Evolutionary conservation across 2,797 vertebrate genomes (phyloP), one percentile per base, ranked within the genome.

Genomic region (Halcyon leucocephala): DNA sequence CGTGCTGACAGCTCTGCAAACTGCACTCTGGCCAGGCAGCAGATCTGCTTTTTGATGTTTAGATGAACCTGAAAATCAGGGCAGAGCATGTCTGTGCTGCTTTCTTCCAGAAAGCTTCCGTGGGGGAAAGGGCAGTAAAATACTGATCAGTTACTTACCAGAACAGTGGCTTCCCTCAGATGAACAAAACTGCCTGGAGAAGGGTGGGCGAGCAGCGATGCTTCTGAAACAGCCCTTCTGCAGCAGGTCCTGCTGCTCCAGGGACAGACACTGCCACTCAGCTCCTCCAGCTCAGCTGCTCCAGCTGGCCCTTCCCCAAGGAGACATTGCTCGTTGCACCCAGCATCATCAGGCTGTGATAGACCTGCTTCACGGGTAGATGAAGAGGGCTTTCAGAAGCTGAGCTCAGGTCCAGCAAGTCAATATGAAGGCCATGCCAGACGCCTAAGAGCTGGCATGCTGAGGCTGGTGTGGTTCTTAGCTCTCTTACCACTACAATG

Each of bases 1-100:
- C 1, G 0, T 12, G 35, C 49, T 3, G 2, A 39, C 28, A 51
- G 72, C 8, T 60, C 39, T 74, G 33, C 49, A 26, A 14, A n/a
- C 9, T 20, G 60, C 6, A 0, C 6, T 10, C 15, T 3, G 7
- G 37, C 11, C 20, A 33, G 52, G 20, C 6, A 4, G 54, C 57
- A 37, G 33, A 10, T 79, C 70, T 51, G 33, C 64, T 29, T 79
- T 79, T 42, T 65, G 69, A n/a, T 58, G 61, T 25, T 72, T 17
- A 33, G 16, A 17, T 46, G 58, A 84, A 54, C 35, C 62, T 65
- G 58, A 69, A 42, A 61, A 31, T n/a, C 67, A 31, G 48, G 57
- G 35, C 76, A 77, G 46, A 69, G 39, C 16, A 14, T 46, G 52
- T 44, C 29, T 66, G 57, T 33, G 35, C 18, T 48, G 24, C 52